phyloP scores from a whole-genome alignment of 2,888 invertebrate genomes.

The Shargacucullia verbasci region DNA sequence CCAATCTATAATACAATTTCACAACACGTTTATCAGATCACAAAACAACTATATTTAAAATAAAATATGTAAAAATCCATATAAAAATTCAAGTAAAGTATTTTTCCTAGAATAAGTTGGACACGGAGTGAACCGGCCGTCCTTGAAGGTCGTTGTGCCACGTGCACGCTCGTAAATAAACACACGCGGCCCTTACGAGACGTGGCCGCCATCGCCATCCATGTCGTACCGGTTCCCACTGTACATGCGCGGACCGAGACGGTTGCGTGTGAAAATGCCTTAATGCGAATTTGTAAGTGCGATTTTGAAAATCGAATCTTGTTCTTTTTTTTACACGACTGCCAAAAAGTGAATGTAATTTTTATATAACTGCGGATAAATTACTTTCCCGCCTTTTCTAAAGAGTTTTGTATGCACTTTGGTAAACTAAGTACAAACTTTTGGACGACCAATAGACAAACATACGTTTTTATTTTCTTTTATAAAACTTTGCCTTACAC shows the following conservation, averaged over 20 bases:
- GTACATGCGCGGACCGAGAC: background rate
- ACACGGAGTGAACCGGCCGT: constrained; percentile 55
- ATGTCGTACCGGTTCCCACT: constrained; percentile 31
- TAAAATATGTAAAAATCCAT: constrained; percentile 15
- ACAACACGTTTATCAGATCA: background rate
- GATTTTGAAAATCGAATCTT: background rate
- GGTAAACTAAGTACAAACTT: too few species aligned
- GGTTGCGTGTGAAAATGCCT: constrained; percentile 10
- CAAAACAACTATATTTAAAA: background rate
- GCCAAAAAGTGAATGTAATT: too few species aligned
- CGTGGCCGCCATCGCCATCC: constrained; percentile 23
- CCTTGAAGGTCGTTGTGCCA: constrained; percentile 71
- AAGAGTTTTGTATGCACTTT: too few species aligned
- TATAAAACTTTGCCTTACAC: too few species aligned
- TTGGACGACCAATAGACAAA: too few species aligned
- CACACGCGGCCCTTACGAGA: constrained; percentile 47
- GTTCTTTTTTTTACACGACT: too few species aligned
- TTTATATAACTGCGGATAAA: too few species aligned
- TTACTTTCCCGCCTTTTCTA: too few species aligned
- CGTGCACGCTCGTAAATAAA: constrained; percentile 69
- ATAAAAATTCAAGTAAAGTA: constrained; percentile 30
- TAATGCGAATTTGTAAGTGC: background rate
- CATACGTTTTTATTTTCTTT: too few species aligned
- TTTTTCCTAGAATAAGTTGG: constrained; percentile 42
- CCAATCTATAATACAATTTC: background rate